Conservation (phyloP, 1,140 invertebrate genomes). For the Drosophila lacteicornis region DNA sequence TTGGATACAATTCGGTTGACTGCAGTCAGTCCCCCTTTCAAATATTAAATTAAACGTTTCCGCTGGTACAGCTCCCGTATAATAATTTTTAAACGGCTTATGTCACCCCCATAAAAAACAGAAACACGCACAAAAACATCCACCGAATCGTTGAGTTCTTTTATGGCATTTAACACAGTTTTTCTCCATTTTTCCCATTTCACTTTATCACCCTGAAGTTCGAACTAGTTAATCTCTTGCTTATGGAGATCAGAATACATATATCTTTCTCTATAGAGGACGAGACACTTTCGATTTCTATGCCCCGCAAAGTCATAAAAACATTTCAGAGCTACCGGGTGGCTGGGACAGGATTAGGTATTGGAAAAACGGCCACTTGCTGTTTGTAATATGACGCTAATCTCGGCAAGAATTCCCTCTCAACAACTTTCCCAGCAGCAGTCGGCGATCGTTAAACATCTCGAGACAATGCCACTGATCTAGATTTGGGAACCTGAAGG, state of each 20-base stretch:
- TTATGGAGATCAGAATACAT: constrained; percentile 20
- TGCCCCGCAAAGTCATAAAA: constrained; percentile 65
- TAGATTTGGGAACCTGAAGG: constrained; percentile 39
- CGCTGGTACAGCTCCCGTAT: constrained; percentile 30
- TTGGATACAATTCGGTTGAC: constrained; percentile 42
- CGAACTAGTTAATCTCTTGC: constrained; percentile 51
- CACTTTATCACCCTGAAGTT: constrained; percentile 26
- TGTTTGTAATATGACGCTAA: constrained; percentile 77
- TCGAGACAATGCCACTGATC: constrained; percentile 49
- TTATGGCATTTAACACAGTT: constrained; percentile 29
- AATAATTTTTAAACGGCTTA: constrained; percentile 45
- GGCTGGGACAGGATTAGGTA: constrained; percentile 31
- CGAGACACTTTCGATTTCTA: constrained; percentile 53
- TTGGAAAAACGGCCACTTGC: constrained; percentile 54
- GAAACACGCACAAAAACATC: constrained; percentile 31
- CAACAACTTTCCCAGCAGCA: constrained; percentile 61
- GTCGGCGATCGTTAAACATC: constrained; percentile 49
- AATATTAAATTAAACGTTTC: constrained; percentile 68
- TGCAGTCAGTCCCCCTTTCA: constrained; percentile 17
- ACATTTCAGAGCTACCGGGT: constrained; percentile 44
- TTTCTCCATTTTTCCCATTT: constrained; percentile 14
- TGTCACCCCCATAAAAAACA: constrained; percentile 52
- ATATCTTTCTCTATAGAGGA: constrained; percentile 17
- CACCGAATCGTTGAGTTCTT: constrained; percentile 8
- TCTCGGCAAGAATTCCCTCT: constrained; percentile 60